These are phyloP conservation scores for Crocodylus rhombifer DNA, from an alignment of 2,797 vertebrate species.

Conservation along the genomic window DNA sequence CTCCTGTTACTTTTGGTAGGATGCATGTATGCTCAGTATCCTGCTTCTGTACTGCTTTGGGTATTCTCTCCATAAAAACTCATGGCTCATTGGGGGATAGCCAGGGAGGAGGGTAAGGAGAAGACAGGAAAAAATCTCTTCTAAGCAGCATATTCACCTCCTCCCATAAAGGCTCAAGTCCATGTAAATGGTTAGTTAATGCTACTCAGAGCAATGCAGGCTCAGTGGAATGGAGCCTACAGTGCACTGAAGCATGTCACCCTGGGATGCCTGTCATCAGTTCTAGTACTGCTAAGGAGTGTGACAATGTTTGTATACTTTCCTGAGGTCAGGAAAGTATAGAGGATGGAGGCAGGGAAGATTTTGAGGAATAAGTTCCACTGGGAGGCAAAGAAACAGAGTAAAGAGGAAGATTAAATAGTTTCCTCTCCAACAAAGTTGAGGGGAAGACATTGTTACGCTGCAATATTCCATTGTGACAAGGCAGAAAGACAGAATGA, in stretches of 20 bases:
- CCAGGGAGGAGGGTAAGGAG: neutral
- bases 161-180: neutral
- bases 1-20: neutral
- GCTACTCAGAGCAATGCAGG: neutral
- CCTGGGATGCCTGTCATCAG: neutral
- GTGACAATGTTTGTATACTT: neutral
- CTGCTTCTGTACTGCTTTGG: neutral
- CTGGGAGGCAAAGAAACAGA: neutral
- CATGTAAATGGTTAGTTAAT: neutral
- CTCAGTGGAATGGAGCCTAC: accelerated
- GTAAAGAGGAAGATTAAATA: neutral
- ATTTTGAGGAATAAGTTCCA: neutral
- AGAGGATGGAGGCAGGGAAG: neutral
- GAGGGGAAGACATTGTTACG: no score
- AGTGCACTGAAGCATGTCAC: neutral
- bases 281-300: neutral
- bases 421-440: no score
- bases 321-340: neutral
- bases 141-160: neutral
- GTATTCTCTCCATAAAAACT: neutral
- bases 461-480: no score
- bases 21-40: accelerated
- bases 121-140: neutral
- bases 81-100: neutral
- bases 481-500: no score